Percentiles rank a stretch among this genome's conserved stretches.
phyloP scores from a whole-genome alignment of 92 coral and sea anemone genomes.

The Desmophyllum pertusum region DNA sequence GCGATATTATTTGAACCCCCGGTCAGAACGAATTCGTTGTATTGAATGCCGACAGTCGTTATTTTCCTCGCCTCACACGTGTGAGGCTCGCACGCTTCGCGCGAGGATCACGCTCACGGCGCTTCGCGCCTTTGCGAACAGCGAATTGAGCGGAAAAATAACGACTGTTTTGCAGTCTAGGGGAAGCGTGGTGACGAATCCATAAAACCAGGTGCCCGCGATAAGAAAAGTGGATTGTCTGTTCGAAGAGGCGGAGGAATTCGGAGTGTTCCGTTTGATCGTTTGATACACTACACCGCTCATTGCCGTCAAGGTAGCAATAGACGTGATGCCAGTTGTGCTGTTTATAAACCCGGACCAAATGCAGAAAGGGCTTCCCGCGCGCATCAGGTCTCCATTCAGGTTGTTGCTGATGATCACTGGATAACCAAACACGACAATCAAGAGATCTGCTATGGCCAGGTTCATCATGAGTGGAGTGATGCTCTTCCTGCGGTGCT shows the following conservation, averaged over 20 bases:
- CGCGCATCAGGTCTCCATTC: conserved; percentile 1
- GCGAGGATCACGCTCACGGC: no score
- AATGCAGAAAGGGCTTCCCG: conserved; percentile 35
- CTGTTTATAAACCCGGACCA: conserved; percentile 66
- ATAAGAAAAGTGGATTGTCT: conserved; percentile 17
- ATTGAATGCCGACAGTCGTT: no score
- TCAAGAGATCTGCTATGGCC: conserved; percentile 61
- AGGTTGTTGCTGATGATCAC: conserved; percentile 38
- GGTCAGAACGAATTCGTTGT: no score
- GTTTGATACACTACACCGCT: conserved; percentile 43
- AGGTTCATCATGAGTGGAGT: conserved; percentile 60
- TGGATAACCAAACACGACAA: conserved; percentile 66
- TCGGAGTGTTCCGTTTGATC: conserved; percentile 31
- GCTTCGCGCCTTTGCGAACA: no score
- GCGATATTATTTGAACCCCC: no score
- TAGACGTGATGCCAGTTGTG: conserved; percentile 51
- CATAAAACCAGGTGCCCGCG: conserved; percentile 47
- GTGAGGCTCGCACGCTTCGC: no score
- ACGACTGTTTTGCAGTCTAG: no score
- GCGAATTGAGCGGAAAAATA: no score
- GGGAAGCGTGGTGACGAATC: conserved; percentile 40
- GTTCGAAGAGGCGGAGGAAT: not conserved
- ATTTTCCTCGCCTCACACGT: no score
- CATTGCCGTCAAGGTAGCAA: conserved; percentile 48
- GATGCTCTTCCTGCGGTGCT: conserved; percentile 59